Evolutionary conservation across 2,888 invertebrate genomes (phyloP), one percentile per base, ranked within the genome.

Genomic region (Argyresthia goedartella): DNA sequence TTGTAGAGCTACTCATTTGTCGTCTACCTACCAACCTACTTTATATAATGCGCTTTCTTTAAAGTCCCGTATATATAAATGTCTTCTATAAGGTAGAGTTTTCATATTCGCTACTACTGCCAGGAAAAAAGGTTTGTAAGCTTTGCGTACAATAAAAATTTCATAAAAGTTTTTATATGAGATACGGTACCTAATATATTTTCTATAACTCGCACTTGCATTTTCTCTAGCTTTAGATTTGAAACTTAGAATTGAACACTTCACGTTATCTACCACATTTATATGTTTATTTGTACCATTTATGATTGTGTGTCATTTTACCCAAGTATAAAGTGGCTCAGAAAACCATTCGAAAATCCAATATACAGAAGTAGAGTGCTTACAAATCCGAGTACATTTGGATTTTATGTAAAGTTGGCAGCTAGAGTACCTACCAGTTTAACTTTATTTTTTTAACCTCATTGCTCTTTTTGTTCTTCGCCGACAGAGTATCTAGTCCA

Each of bases 1-100:
- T 54, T 57, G 50, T 51, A 53, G 25, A 25, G 67, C 63, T 66
- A 61, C 65, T 60, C 66, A 65, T 61, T 63, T 67, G 64, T 15
- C 9, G 10, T 39, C 39, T 46, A 46, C 33, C 44, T 44, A 44
- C 10, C 15, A 15, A 44, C n/a, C 44, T 44, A 15, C 44, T 44
- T 13, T 44, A 1, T 15, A 15, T 15, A 48, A 36, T 14, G 14
- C 36, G 48, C 48, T 48, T 48, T 41, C 42, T 50, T 43, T 50
- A 34, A 25, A 25, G 25, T 50, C 43, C 50, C 42, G 13, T 50
- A 33, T 52, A 44, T 15, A 48, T 33, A 46, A 46, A 11, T 48
- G 11, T 48, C 36, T 48, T 10, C 48, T 48, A 4, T 48, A 15
- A 35, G 9, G 35, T 48, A 48, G 48, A 48, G 7, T 48, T 47